Percentiles rank a stretch among this genome's conserved stretches.
Evolutionary conservation across 1,140 invertebrate species (phyloP).

Genomic region (Drosophila lacertosa): DNA sequence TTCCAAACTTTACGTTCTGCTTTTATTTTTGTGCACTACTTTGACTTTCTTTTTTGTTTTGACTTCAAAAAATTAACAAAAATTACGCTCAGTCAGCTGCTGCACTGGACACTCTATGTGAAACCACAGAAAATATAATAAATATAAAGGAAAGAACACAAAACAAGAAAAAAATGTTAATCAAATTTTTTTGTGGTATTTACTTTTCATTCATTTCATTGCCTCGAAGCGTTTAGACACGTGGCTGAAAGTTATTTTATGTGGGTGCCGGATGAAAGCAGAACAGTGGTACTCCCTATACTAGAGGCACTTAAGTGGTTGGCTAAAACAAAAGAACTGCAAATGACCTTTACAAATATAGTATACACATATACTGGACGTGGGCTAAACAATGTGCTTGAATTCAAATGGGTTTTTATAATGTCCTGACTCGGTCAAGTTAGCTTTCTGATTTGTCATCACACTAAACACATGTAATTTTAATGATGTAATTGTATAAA

Average conservation of each 20-base stretch:
- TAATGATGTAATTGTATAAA: neutral
- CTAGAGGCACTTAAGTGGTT: neutral
- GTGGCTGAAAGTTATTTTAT: neutral
- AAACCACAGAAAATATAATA: neutral
- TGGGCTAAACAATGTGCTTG: neutral
- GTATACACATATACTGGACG: neutral
- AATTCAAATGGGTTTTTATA: neutral
- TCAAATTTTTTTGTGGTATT: conserved; percentile 60
- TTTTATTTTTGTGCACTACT: conserved; percentile 14
- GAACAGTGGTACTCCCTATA: neutral
- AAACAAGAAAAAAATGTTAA: conserved; percentile 24
- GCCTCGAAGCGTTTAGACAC: conserved; percentile 26
- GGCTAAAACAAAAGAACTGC: conserved; percentile 2
- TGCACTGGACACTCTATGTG: conserved; percentile 1
- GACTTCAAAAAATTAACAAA: neutral
- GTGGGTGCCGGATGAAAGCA: conserved; percentile 13
- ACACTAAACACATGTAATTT: neutral
- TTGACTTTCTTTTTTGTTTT: conserved; percentile 37
- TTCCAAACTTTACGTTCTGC: conserved; percentile 7
- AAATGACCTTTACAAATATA: conserved; percentile 4
- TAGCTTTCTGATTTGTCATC: neutral
- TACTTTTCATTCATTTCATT: conserved; percentile 57
- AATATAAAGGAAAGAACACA: conserved; percentile 2
- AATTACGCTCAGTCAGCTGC: conserved; percentile 5
- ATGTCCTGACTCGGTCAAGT: neutral